Conservation (phyloP, 2,797 vertebrate species). For the Epinephelus coioides region DNA sequence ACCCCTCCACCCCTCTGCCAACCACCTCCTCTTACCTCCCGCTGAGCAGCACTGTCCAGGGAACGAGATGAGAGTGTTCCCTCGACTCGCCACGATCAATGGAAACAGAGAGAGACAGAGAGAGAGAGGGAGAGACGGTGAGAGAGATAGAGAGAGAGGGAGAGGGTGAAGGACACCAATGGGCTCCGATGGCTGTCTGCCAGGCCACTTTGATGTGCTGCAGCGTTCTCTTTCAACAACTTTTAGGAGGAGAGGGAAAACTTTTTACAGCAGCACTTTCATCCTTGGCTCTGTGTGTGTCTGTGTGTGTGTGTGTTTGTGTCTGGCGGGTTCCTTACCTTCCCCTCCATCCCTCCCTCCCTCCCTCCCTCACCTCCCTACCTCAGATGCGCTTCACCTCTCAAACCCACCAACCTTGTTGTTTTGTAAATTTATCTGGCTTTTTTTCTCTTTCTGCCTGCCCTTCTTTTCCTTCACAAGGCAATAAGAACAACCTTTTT, state of each 20-base stretch:
- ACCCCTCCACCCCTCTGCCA: background rate
- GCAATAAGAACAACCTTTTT: conserved; percentile 34
- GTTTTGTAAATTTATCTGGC: conserved; percentile 60
- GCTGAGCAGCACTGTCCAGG: conserved; percentile 61
- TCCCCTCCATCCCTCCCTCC: conserved; percentile 43
- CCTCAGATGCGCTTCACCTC: conserved; percentile 50
- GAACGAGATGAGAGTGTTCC: conserved; percentile 69
- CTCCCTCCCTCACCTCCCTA: conserved; percentile 13
- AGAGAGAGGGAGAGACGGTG: conserved; percentile 9
- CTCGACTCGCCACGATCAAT: conserved; percentile 72
- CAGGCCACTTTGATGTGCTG: conserved; percentile 84
- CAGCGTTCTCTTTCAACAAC: conserved; percentile 83
- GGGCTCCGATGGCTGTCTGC: conserved; percentile 78
- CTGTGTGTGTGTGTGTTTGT: conserved; percentile 41
- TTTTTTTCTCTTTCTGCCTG: conserved; percentile 30
- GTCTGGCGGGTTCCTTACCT: conserved; percentile 49
- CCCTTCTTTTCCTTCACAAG: conserved; percentile 13
- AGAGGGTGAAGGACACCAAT: conserved; percentile 79
- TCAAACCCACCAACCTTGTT: conserved; percentile 53
- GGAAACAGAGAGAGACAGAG: conserved; percentile 43
- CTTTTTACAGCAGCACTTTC: conserved; percentile 81
- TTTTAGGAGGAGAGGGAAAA: conserved; percentile 81
- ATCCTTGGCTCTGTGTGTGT: conserved; percentile 64
- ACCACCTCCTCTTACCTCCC: conserved; percentile 39
- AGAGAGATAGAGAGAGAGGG: conserved; percentile 35